Evolutionary conservation across 2,797 vertebrate genomes (phyloP).

Genomic region (Arnoldichthys spilopterus): DNA sequence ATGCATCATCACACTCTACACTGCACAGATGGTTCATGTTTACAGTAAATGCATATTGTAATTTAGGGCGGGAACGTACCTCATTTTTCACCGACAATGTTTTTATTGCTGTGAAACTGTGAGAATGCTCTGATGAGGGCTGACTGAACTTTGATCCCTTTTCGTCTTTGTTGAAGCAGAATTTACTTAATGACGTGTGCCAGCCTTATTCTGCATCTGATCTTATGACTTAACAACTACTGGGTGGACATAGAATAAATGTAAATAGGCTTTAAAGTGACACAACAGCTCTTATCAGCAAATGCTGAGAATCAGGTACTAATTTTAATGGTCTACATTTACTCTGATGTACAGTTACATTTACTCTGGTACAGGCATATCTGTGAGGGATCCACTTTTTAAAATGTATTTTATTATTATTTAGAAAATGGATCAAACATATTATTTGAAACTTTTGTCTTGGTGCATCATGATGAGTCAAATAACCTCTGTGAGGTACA

Average conservation of each 20-base stretch:
- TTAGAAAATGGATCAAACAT: no score
- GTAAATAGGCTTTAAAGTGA: conserved; percentile 1
- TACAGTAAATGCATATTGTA: no score
- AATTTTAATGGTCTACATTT: neutral
- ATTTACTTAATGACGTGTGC: neutral
- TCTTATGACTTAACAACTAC: neutral
- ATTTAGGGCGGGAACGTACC: no score
- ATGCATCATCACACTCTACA: no score
- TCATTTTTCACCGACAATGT: neutral
- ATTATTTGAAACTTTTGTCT: no score
- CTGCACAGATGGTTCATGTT: no score
- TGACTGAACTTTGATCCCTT: neutral
- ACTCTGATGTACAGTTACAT: neutral
- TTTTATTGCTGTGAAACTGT: neutral
- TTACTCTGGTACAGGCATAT: no score
- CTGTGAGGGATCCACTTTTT: no score
- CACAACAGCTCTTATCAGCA: neutral
- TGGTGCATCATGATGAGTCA: no score
- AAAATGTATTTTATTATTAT: no score
- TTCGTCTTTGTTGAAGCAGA: neutral
- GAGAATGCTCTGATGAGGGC: neutral
- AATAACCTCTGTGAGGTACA: no score
- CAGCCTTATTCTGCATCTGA: neutral
- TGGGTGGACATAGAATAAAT: neutral
- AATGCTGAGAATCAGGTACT: no score